Percentiles rank a stretch among this genome's conserved stretches.
Conservation (phyloP, 2,113 vertebrate species). For the Neolamprologus variostigma region DNA sequence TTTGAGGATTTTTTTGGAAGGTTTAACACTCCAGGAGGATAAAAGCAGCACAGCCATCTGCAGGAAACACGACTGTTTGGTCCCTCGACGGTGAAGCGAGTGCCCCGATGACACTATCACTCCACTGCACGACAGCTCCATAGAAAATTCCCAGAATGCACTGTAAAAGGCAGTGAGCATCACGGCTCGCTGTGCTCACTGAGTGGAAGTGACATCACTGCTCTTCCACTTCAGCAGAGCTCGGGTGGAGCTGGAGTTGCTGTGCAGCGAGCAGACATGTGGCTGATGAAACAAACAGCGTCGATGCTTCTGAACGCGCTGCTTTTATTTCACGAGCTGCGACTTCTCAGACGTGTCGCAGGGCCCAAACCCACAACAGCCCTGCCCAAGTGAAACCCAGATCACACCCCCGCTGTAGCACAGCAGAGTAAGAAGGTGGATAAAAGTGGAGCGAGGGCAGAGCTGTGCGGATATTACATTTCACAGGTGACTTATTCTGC, state of each 20-base stretch:
- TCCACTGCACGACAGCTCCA: neutral
- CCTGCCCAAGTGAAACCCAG: neutral
- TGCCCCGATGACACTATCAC: neutral
- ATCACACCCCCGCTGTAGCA: neutral
- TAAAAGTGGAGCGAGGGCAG: neutral
- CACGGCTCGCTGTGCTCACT: neutral
- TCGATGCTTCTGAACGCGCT: neutral
- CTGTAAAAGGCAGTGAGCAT: neutral
- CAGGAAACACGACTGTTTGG: neutral
- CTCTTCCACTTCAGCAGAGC: neutral
- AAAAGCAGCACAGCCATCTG: neutral
- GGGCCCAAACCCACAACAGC: neutral
- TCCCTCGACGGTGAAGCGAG: neutral
- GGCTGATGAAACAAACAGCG: neutral
- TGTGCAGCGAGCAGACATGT: neutral
- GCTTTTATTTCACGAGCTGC: neutral
- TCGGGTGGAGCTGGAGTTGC: neutral
- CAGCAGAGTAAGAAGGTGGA: neutral
- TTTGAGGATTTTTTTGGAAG: neutral
- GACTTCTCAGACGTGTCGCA: neutral
- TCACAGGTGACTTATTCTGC: neutral
- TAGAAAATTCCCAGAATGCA: constrained; percentile 24
- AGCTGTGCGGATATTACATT: neutral
- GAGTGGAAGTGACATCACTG: constrained; percentile 19
- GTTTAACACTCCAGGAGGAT: neutral